Conservation (phyloP, 2,888 invertebrate genomes). For the Cosmia trapezina region DNA sequence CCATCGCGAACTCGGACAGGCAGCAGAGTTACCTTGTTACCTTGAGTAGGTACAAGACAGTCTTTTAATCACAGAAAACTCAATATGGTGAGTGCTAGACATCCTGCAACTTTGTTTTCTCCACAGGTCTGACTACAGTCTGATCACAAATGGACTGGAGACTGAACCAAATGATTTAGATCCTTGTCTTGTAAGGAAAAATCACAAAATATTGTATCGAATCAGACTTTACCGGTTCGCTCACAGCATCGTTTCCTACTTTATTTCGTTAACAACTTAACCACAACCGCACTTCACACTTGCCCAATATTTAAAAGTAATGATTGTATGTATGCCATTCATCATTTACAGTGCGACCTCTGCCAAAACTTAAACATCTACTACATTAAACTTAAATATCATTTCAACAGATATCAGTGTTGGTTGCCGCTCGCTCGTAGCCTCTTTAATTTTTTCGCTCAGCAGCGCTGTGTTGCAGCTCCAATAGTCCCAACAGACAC, state of each 20-base stretch:
- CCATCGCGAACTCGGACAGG: background rate
- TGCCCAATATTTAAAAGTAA: conserved; percentile 19
- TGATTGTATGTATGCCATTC: conserved; percentile 1
- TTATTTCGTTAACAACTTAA: conserved; percentile 16
- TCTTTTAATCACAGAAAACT: too few species aligned
- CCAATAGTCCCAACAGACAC: too few species aligned
- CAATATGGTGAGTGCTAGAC: background rate
- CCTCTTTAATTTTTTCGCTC: too few species aligned
- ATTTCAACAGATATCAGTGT: background rate
- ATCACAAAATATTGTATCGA: background rate
- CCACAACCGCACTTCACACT: conserved; percentile 17
- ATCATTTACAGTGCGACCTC: background rate
- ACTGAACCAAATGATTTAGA: background rate
- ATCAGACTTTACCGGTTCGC: background rate
- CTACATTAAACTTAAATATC: too few species aligned
- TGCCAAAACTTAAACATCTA: background rate
- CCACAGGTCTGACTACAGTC: background rate
- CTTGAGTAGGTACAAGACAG: too few species aligned
- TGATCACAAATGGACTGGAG: background rate
- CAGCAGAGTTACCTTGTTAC: too few species aligned
- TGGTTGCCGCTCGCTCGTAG: background rate
- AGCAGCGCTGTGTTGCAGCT: too few species aligned
- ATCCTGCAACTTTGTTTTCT: background rate
- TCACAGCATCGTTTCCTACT: conserved; percentile 8
- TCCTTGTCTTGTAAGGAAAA: background rate